A percentile compares a stretch with the other conserved stretches of the same genome.
These are phyloP conservation scores for Caenorhabditis latens DNA, from an alignment of 1,140 invertebrate genomes.

Conservation along the genomic window DNA sequence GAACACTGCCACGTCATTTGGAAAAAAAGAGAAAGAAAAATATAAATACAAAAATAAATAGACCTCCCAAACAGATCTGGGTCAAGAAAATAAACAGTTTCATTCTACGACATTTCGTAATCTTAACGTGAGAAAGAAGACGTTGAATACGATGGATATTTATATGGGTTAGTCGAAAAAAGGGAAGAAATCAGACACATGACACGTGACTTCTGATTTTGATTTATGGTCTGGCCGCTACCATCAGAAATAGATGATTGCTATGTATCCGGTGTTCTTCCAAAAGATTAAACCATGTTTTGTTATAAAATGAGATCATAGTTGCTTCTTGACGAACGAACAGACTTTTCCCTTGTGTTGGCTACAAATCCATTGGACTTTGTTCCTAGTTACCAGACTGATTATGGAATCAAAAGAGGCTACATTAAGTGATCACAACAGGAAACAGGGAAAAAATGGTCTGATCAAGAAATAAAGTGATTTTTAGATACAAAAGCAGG, in stretches of 20 bases:
- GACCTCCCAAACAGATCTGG: not conserved
- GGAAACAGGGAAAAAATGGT: not conserved
- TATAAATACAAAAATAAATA: not conserved
- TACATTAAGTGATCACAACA: slow-evolving; percentile 8
- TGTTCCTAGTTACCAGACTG: slow-evolving; percentile 14
- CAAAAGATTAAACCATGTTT: not conserved
- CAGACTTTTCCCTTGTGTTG: slow-evolving; percentile 1
- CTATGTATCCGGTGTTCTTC: not conserved
- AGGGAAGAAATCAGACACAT: not conserved
- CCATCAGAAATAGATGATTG: not conserved
- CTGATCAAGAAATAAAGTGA: not conserved
- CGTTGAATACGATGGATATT: not conserved
- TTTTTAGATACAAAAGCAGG: not conserved
- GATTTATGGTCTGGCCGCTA: not conserved
- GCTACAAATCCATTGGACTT: slow-evolving; percentile 43
- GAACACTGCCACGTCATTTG: too few species aligned
- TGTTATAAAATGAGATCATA: not conserved
- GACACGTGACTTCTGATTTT: not conserved
- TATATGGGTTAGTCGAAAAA: slow-evolving; percentile 7
- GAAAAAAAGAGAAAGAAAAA: not conserved
- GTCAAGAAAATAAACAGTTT: slow-evolving; percentile 23
- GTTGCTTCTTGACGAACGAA: not conserved
- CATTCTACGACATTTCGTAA: slow-evolving; percentile 10
- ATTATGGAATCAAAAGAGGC: slow-evolving; percentile 21
- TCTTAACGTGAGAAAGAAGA: not conserved